Evolutionary conservation across 2,797 vertebrate genomes (phyloP).

Genomic region (Amphiprion clarkii): DNA sequence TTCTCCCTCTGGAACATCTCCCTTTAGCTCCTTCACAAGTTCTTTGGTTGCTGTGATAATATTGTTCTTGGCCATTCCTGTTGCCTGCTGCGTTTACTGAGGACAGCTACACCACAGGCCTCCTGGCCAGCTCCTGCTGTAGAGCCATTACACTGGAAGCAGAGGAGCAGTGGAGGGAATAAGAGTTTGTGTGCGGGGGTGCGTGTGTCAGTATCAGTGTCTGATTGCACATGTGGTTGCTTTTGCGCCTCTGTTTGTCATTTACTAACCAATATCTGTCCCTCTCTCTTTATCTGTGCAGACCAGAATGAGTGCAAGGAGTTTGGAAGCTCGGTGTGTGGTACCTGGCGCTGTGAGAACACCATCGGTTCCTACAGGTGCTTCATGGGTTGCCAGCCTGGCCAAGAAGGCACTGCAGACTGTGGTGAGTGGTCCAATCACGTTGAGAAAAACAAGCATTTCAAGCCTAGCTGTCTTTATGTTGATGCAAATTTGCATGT

Average conservation of each 20-base stretch:
- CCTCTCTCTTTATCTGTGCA: slow-evolving; percentile 51
- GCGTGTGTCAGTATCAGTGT: slow-evolving; percentile 32
- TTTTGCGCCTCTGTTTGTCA: slow-evolving; percentile 63
- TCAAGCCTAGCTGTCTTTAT: slow-evolving; percentile 17
- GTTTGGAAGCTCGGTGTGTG: slow-evolving; percentile 80
- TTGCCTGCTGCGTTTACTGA: slow-evolving; percentile 74
- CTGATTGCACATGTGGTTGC: slow-evolving; percentile 60
- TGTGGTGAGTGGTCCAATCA: slow-evolving; percentile 77
- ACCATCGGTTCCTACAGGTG: slow-evolving; percentile 84
- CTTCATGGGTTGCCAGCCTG: slow-evolving; percentile 81
- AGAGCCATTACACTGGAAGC: slow-evolving; percentile 63
- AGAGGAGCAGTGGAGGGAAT: slow-evolving; percentile 56
- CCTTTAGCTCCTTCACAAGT: slow-evolving; percentile 82
- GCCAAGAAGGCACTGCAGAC: slow-evolving; percentile 63
- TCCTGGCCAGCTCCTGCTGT: slow-evolving; percentile 66
- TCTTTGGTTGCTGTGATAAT: slow-evolving; percentile 84
- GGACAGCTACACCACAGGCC: slow-evolving; percentile 78
- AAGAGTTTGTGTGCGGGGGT: slow-evolving; percentile 38
- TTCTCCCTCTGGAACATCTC: slow-evolving; percentile 80
- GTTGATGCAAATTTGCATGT: slow-evolving; percentile 1
- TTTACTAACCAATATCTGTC: slow-evolving; percentile 51
- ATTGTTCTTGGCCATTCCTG: slow-evolving; percentile 81
- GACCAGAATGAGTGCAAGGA: slow-evolving; percentile 85
- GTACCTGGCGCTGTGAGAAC: slow-evolving; percentile 84
- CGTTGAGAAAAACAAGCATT: slow-evolving; percentile 15